These are phyloP conservation scores for Teleopsis dalmanni DNA, from an alignment of 1,140 invertebrate species.

Conservation along the genomic window DNA sequence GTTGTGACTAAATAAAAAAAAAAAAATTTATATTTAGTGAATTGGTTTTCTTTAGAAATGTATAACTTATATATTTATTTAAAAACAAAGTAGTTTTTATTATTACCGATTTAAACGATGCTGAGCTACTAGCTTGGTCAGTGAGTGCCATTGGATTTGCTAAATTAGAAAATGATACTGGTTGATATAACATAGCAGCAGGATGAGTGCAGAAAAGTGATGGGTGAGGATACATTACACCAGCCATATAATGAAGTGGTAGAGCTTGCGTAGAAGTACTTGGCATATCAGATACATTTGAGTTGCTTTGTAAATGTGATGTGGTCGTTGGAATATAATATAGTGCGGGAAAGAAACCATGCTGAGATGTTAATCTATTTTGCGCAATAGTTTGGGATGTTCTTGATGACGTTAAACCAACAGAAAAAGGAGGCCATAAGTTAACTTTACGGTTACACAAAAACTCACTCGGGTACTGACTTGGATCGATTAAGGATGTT, in stretches of 20 bases:
- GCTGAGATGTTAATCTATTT: slow-evolving; percentile 28
- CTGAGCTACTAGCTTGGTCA: slow-evolving; percentile 14
- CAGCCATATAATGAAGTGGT: slow-evolving; percentile 49
- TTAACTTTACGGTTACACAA: slow-evolving; percentile 42
- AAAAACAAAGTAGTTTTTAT: background rate
- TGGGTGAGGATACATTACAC: slow-evolving; percentile 48
- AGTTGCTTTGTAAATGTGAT: slow-evolving; percentile 3
- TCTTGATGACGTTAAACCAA: slow-evolving; percentile 45
- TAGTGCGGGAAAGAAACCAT: slow-evolving; percentile 40
- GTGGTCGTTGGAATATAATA: slow-evolving; percentile 52
- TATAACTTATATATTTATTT: background rate
- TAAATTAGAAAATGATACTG: slow-evolving; percentile 31
- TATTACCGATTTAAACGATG: slow-evolving; percentile 11
- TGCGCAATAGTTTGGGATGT: slow-evolving; percentile 36
- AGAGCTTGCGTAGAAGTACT: slow-evolving; percentile 18
- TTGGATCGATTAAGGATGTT: slow-evolving; percentile 4
- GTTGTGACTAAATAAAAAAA: slow-evolving; percentile 16
- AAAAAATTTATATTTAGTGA: background rate
- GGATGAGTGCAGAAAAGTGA: slow-evolving; percentile 40
- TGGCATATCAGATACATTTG: slow-evolving; percentile 18
- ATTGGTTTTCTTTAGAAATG: background rate
- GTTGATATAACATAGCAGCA: slow-evolving; percentile 38
- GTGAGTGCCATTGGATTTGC: slow-evolving; percentile 23
- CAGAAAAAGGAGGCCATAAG: slow-evolving; percentile 55
- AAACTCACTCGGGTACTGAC: background rate